phyloP scores from a whole-genome alignment of 2,113 vertebrate species.

The Cephalopterus ornatus region DNA sequence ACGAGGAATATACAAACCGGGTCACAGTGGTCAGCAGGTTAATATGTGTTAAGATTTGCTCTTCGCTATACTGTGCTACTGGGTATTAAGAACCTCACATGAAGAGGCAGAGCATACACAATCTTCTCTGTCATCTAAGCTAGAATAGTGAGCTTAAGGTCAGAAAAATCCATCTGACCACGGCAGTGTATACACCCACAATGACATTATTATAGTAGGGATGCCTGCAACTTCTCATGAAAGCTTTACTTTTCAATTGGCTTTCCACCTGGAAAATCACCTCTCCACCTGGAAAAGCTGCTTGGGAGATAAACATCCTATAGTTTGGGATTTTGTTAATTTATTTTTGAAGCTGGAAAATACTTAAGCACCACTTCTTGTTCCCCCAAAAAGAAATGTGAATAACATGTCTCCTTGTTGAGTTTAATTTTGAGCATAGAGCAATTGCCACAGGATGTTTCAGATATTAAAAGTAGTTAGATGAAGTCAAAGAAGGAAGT shows the following conservation, averaged over 20 bases:
- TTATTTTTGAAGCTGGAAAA: neutral
- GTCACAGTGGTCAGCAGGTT: neutral
- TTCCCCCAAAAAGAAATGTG: neutral
- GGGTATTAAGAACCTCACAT: neutral
- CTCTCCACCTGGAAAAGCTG: neutral
- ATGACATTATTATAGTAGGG: neutral
- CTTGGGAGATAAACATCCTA: neutral
- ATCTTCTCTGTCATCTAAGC: neutral
- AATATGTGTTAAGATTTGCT: neutral
- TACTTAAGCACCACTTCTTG: neutral
- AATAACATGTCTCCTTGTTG: neutral
- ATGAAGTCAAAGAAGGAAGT: neutral
- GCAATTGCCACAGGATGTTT: neutral
- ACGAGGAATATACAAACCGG: accelerated
- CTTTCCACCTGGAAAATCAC: neutral
- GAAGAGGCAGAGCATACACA: neutral
- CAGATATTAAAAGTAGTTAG: neutral
- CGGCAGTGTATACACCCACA: neutral
- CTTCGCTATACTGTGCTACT: neutral
- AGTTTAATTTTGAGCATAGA: neutral
- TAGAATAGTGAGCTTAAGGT: neutral
- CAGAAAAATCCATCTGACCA: neutral
- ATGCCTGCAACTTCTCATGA: neutral
- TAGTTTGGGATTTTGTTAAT: neutral
- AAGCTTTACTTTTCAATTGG: neutral